phyloP scores from a whole-genome alignment of 2,797 vertebrate species.

The Sphenopsis melanotis region DNA sequence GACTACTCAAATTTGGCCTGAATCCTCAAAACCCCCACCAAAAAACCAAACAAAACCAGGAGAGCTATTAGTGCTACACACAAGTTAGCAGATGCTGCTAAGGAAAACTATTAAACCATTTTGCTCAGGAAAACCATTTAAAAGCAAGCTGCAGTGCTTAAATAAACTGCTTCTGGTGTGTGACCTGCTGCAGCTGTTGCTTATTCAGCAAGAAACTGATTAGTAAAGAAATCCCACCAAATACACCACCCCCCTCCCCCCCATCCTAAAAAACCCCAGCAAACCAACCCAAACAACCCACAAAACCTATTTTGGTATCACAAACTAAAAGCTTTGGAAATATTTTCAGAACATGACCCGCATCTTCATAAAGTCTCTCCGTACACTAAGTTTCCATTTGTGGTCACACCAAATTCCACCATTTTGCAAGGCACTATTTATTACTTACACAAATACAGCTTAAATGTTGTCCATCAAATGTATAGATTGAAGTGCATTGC shows the following conservation, averaged over 20 bases:
- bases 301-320: neutral
- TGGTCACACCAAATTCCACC: neutral
- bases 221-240: neutral
- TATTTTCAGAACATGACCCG: neutral
- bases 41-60: accelerated
- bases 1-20: too few species aligned
- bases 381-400: neutral
- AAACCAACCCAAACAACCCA: neutral
- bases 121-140: neutral
- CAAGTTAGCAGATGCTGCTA: neutral
- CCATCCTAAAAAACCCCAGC: neutral
- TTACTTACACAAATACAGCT: neutral
- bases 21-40: neutral
- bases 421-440: neutral
- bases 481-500: neutral
- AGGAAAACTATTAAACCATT: neutral
- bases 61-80: too few species aligned
- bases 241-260: neutral
- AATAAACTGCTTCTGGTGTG: neutral
- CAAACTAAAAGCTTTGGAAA: neutral
- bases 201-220: neutral
- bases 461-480: neutral
- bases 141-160: neutral
- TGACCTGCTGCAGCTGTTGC: neutral
- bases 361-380: neutral